A percentile compares a stretch with the other conserved stretches of the same genome.
Evolutionary conservation across 1,140 invertebrate genomes (phyloP).

Genomic region (Drosophila navojoa): DNA sequence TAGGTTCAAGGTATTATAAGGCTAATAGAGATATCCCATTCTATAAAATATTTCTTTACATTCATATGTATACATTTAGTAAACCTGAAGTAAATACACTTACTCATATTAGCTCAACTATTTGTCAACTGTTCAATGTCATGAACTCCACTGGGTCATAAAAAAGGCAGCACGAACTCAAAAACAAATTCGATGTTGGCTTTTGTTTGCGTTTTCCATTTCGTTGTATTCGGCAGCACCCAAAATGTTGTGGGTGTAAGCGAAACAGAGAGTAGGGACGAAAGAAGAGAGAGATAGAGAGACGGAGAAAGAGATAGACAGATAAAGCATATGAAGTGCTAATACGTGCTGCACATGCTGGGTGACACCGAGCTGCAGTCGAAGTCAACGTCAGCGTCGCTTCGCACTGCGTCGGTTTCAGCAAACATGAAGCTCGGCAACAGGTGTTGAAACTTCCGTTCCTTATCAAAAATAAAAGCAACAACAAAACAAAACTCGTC

Average conservation of each 20-base stretch:
- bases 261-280: neutral
- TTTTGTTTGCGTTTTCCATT: conserved; percentile 56
- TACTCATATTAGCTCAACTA: conserved; percentile 39
- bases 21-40: no score
- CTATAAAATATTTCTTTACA: conserved; percentile 28
- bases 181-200: conserved; percentile 45
- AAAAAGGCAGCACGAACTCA: conserved; percentile 65
- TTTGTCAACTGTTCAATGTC: conserved; percentile 64
- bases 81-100: neutral
- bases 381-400: conserved; percentile 25
- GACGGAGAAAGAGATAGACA: neutral
- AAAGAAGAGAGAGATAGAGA: neutral
- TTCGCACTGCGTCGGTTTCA: conserved; percentile 2
- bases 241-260: conserved; percentile 27
- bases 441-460: conserved; percentile 73
- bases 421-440: conserved; percentile 58
- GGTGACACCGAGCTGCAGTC: conserved; percentile 44
- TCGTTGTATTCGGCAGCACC: conserved; percentile 57
- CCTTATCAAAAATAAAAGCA: conserved; percentile 59
- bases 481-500: conserved; percentile 35
- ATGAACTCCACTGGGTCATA: conserved; percentile 77
- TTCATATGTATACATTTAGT: neutral
- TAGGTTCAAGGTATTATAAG: no score
- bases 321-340: conserved; percentile 59
- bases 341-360: conserved; percentile 53